Evolutionary conservation across 1,140 invertebrate species (phyloP).

Genomic region (Microvelia longipes): DNA sequence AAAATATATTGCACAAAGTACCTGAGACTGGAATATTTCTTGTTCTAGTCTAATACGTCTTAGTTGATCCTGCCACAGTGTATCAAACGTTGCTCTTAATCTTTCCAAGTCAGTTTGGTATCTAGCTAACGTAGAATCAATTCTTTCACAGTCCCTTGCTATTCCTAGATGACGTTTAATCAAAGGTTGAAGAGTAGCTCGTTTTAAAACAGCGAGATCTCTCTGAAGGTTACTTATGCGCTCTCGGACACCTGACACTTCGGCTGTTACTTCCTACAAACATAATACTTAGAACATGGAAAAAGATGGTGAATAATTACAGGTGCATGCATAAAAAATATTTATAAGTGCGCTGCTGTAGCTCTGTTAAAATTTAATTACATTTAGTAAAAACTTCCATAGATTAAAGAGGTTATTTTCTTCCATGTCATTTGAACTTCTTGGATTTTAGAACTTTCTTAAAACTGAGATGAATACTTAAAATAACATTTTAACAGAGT

Average conservation of each 20-base stretch:
- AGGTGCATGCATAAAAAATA: not conserved
- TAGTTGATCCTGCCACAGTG: constrained; percentile 52
- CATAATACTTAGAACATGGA: not conserved
- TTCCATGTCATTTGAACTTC: too few species aligned
- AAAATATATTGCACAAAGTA: too few species aligned
- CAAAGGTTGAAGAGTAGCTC: constrained; percentile 41
- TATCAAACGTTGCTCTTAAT: constrained; percentile 42
- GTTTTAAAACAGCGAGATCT: constrained; percentile 38
- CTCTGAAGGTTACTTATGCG: constrained; percentile 44
- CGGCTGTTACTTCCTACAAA: constrained; percentile 40
- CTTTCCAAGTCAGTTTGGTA: constrained; percentile 47
- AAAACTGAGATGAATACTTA: too few species aligned
- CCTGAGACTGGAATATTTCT: constrained; percentile 48
- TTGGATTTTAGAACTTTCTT: too few species aligned
- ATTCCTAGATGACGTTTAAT: constrained; percentile 40
- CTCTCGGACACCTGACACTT: constrained; percentile 44
- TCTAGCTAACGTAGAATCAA: constrained; percentile 45
- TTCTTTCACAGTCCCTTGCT: constrained; percentile 39
- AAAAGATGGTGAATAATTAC: not conserved
- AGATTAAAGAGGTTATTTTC: too few species aligned
- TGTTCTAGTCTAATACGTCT: constrained; percentile 49
- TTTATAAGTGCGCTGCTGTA: too few species aligned
- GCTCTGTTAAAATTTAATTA: too few species aligned
- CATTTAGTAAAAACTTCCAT: too few species aligned
- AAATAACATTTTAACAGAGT: too few species aligned